A percentile compares a stretch with the other conserved stretches of the same genome.
Evolutionary conservation across 2,888 invertebrate species (phyloP).

Genomic region (Ceramica pisi): DNA sequence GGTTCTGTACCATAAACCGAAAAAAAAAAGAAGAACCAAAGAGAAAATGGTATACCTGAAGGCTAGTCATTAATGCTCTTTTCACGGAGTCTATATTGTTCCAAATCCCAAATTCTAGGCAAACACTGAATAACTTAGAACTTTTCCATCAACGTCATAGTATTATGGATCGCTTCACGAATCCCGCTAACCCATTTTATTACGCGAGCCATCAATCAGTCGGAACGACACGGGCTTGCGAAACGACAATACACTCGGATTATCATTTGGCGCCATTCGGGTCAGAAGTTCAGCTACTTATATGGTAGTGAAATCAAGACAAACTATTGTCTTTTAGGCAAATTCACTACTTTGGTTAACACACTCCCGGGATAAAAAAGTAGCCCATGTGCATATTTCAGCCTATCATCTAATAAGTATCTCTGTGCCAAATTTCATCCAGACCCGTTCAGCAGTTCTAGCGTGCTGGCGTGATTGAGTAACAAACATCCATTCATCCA

Average conservation of each 20-base stretch:
- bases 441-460: too few species aligned
- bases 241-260: constrained; percentile 33
- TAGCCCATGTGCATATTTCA: too few species aligned
- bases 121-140: not conserved
- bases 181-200: constrained; percentile 49
- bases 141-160: not conserved
- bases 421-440: too few species aligned
- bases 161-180: constrained; percentile 18
- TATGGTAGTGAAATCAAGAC: constrained; percentile 21
- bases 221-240: constrained; percentile 21
- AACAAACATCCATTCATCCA: too few species aligned
- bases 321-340: constrained; percentile 7
- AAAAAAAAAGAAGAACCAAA: not conserved
- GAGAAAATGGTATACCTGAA: not conserved
- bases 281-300: constrained; percentile 38
- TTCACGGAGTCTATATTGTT: not conserved
- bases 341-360: not conserved
- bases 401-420: too few species aligned
- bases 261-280: constrained; percentile 38
- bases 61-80: not conserved
- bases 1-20: too few species aligned
- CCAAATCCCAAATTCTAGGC: not conserved
- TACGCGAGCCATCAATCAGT: constrained; percentile 50
- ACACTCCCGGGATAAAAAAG: too few species aligned
- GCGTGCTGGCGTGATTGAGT: too few species aligned